Evolutionary conservation across 2,797 vertebrate genomes (phyloP).

Genomic region (Babyrousa celebensis): DNA sequence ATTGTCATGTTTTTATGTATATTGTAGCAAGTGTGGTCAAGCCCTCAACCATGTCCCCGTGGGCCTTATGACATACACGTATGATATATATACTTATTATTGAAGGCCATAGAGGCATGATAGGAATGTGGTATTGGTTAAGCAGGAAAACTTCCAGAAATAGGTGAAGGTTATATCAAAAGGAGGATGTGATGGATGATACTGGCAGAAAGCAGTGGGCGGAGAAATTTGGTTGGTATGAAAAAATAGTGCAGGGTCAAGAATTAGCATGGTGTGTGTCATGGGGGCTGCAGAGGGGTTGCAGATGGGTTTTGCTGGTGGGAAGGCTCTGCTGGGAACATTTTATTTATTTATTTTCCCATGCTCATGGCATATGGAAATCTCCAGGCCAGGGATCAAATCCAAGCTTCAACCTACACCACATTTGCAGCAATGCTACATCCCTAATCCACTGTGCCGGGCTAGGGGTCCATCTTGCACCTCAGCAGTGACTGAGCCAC

Average conservation of each 20-base stretch:
- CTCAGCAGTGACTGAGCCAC: too few species aligned
- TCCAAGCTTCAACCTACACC: too few species aligned
- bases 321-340: background rate
- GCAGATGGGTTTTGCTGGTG: background rate
- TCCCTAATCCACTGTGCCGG: too few species aligned
- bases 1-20: background rate
- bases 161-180: background rate
- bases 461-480: too few species aligned
- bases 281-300: background rate
- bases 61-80: background rate
- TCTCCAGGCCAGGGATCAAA: too few species aligned
- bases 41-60: background rate
- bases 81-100: background rate
- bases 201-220: background rate
- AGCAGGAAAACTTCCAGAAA: conserved; percentile 22
- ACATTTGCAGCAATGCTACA: too few species aligned
- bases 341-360: background rate
- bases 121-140: conserved; percentile 1
- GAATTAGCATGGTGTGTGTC: background rate
- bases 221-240: background rate
- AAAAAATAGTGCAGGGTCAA: background rate
- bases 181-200: background rate
- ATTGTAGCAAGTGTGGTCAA: background rate
- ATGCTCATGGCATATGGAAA: too few species aligned
- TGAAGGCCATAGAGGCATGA: background rate